These are phyloP conservation scores for Acropternis orthonyx DNA, from an alignment of 2,797 vertebrate genomes.

Conservation along the genomic window DNA sequence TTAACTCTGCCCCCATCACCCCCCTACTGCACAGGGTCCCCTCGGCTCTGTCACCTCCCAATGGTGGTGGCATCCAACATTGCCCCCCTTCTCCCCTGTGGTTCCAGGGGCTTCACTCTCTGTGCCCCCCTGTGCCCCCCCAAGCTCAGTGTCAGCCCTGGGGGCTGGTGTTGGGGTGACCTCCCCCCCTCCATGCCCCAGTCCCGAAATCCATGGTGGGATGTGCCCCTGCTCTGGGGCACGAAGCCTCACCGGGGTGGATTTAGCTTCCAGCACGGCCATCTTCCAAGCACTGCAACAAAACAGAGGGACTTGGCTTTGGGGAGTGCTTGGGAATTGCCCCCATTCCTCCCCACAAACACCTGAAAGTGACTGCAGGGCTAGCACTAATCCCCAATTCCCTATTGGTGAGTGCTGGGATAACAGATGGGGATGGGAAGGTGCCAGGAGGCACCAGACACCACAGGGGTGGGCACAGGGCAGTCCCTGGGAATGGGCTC, in stretches of 20 bases:
- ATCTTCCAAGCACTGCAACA: slow-evolving; percentile 90
- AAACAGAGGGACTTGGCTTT: background rate
- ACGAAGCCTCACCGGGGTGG: slow-evolving; percentile 83
- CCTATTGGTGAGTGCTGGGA: accelerated
- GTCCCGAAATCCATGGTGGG: background rate
- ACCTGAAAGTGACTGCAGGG: background rate
- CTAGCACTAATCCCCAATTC: background rate
- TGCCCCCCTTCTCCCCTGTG: background rate
- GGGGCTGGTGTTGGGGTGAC: background rate
- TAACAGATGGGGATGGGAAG: background rate
- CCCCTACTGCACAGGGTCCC: background rate
- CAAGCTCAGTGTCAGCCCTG: background rate
- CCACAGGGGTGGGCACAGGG: background rate
- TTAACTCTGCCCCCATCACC: accelerated
- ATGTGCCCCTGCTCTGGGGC: background rate
- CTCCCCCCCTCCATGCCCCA: background rate
- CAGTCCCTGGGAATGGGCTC: accelerated
- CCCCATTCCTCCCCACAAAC: accelerated
- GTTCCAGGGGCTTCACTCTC: background rate
- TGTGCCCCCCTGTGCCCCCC: background rate
- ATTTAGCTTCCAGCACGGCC: slow-evolving; percentile 85
- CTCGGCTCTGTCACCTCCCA: background rate
- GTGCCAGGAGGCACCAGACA: accelerated
- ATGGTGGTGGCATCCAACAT: background rate
- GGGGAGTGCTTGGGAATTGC: background rate